Evolutionary conservation across 1,140 invertebrate genomes (phyloP).

Genomic region (Antheraea mylitta): DNA sequence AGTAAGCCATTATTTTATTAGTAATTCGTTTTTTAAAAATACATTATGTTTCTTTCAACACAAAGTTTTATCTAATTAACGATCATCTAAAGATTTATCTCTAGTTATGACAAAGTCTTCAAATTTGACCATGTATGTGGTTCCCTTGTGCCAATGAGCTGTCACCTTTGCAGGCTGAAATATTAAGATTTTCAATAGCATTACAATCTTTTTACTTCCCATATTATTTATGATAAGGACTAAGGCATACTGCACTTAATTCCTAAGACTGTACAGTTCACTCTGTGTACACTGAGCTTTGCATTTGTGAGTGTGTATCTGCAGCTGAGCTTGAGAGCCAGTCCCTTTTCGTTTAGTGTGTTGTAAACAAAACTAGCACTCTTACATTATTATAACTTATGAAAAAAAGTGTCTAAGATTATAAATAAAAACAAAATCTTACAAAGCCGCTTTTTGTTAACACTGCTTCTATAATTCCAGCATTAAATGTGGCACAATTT

Average conservation of each 20-base stretch:
- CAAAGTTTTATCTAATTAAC: slow-evolving; percentile 74
- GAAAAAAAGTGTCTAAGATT: not conserved
- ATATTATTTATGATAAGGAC: no score
- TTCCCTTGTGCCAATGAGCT: slow-evolving; percentile 99
- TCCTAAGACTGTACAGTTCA: no score
- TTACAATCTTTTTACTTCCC: not conserved
- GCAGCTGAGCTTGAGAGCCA: no score
- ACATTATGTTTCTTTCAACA: no score
- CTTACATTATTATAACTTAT: no score
- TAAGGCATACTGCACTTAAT: no score
- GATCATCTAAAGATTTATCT: slow-evolving; percentile 95
- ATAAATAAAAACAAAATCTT: slow-evolving; percentile 71
- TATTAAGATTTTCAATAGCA: slow-evolving; percentile 31
- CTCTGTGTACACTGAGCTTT: no score
- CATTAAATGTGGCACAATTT: slow-evolving; percentile 99
- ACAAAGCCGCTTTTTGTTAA: slow-evolving; percentile 97
- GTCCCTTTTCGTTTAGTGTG: no score
- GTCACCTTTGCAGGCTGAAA: slow-evolving; percentile 96
- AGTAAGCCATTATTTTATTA: not conserved
- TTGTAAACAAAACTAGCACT: no score
- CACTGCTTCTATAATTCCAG: slow-evolving; percentile 98
- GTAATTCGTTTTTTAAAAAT: not conserved
- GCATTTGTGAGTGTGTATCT: no score
- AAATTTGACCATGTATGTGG: slow-evolving; percentile 99
- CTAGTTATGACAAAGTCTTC: slow-evolving; percentile 95